Conservation (phyloP, 1,140 invertebrate genomes). For the Prorops nasuta region DNA sequence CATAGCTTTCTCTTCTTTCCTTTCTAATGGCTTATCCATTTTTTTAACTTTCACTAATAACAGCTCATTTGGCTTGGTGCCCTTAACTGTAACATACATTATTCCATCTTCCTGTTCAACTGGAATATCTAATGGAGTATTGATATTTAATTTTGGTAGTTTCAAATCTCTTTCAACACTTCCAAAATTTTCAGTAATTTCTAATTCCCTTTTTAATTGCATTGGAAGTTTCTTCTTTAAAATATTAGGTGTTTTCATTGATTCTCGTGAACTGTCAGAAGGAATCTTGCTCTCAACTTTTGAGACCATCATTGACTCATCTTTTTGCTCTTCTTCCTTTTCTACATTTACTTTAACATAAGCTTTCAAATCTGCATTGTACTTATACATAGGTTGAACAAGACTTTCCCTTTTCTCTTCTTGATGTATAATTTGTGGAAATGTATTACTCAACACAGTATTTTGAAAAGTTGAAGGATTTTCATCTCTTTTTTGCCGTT, state of each 20-base stretch:
- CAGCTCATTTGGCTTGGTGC: slow-evolving; percentile 50
- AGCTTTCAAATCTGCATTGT: slow-evolving; percentile 25
- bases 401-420: slow-evolving; percentile 11
- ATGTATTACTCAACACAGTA: neutral
- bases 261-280: slow-evolving; percentile 18
- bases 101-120: slow-evolving; percentile 44
- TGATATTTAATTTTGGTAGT: slow-evolving; percentile 38
- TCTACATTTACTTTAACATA: slow-evolving; percentile 29
- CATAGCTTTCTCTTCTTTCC: slow-evolving; percentile 33
- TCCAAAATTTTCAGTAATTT: neutral
- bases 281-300: slow-evolving; percentile 14
- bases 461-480: neutral
- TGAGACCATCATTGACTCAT: neutral
- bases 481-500: slow-evolving; percentile 2
- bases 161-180: slow-evolving; percentile 26
- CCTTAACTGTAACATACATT: slow-evolving; percentile 55
- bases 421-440: neutral
- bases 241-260: slow-evolving; percentile 33
- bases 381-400: slow-evolving; percentile 29
- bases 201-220: slow-evolving; percentile 8
- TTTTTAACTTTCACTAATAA: slow-evolving; percentile 54
- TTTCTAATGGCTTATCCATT: slow-evolving; percentile 47
- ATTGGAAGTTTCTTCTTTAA: slow-evolving; percentile 32
- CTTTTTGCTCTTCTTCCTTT: slow-evolving; percentile 9
- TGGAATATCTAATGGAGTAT: slow-evolving; percentile 39